Base-by-base conservation (phyloP, 1,140 invertebrate species). In the Lanistes nyassanus region DNA sequence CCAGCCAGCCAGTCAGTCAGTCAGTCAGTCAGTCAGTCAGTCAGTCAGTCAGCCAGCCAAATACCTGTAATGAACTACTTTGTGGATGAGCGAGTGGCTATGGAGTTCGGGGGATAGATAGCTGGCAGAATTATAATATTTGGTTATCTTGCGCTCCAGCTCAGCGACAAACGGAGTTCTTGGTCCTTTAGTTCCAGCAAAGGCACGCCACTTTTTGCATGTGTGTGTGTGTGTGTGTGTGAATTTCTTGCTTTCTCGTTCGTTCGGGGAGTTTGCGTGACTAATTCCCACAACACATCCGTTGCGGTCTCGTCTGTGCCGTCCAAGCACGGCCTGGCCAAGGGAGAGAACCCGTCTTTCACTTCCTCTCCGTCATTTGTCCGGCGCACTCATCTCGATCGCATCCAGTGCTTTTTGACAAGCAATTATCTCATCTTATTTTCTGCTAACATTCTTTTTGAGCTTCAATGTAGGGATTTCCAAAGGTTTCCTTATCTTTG, bases 381-480 rank as follows among this genome's bases (percentile, higher is more conserved):
- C 11, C 36, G 36, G n/a, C 37, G 37, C 37, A 26, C 37, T 67
- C 36, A 11, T n/a, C 36, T 42, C 29, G n/a, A 36, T 23, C 37
- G 11, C 19, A 3, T 37, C 26, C 26, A 37, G 42, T 67, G 26
- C 65, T 39, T 67, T 67, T 67, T 67, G 65, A 67, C 65, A 67
- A 39, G 29, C 65, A 67, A 67, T 67, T 42, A 67, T 67, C 65
- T 67, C 36, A 26, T 67, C 65, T 39, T 67, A 67, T 39, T 67
- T 67, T 67, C 65, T 42, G 37, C 65, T 37, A 36, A 37, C 13
- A 37, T 42, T 67, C 21, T 39, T 36, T 39, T 67, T 67, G 42
- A 47, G 19, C 19, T 47, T 47, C 42, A 47, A 16, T 9, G 9
- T 16, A 9, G 9, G 42, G 42, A 47, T 47, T 47, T 47, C 42